Conservation (phyloP, 64 coral and sea anemone genomes). For the Platygyra sinensis region DNA sequence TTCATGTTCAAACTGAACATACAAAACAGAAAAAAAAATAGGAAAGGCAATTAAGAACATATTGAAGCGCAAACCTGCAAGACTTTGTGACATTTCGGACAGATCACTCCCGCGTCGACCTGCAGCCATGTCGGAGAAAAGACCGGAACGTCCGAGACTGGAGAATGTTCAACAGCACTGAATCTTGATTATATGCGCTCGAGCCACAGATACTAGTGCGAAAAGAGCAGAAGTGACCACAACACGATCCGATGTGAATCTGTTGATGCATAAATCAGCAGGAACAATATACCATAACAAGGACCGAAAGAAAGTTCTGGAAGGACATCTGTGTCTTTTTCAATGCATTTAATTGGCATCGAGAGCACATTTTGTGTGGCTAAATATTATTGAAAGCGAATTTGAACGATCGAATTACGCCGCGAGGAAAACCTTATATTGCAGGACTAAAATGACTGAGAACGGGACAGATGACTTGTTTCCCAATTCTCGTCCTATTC, state of each 20-base stretch:
- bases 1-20: no score
- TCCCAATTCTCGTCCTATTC: no score
- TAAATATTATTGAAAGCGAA: conserved; percentile 3
- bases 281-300: background rate
- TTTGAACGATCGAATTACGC: background rate
- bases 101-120: background rate
- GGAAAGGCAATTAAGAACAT: background rate
- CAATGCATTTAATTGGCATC: background rate
- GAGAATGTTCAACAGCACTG: background rate
- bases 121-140: conserved; percentile 6
- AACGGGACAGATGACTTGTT: no score
- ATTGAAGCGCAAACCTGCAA: background rate
- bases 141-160: background rate
- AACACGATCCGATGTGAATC: background rate
- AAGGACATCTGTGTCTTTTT: conserved; percentile 5
- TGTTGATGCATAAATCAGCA: background rate
- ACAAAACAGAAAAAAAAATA: background rate
- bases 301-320: background rate
- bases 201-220: background rate
- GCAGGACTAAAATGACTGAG: no score
- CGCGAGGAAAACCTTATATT: no score
- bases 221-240: background rate
- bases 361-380: background rate
- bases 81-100: background rate
- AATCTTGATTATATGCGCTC: background rate